phyloP scores from a whole-genome alignment of 1,140 invertebrate genomes.

The Penaeus indicus region DNA sequence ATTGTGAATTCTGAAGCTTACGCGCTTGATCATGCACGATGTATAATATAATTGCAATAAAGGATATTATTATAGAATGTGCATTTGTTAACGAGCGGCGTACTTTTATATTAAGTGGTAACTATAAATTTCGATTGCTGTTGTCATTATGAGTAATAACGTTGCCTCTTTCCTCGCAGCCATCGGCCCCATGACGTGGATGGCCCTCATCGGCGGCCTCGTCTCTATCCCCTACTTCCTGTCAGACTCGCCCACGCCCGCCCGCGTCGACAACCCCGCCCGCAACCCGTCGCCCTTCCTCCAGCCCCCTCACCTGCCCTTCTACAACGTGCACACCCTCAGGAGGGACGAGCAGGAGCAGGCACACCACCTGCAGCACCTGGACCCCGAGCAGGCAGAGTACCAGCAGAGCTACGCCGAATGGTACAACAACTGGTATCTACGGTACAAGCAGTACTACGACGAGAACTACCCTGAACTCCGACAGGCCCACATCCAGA shows the following conservation, averaged over 20 bases:
- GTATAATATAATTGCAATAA: too few relatives aligned
- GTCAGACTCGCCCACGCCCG: not conserved
- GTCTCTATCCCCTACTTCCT: slow-evolving; percentile 58
- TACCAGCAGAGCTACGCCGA: slow-evolving; percentile 59
- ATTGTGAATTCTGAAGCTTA: too few relatives aligned
- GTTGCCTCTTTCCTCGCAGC: slow-evolving; percentile 34
- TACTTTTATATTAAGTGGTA: too few relatives aligned
- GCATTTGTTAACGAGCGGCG: too few relatives aligned
- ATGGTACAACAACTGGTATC: slow-evolving; percentile 61
- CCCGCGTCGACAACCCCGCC: slow-evolving; percentile 35
- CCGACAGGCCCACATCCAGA: not conserved
- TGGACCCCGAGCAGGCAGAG: slow-evolving; percentile 10
- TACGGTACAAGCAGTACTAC: slow-evolving; percentile 50
- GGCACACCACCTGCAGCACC: slow-evolving; percentile 19
- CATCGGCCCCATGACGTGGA: slow-evolving; percentile 54
- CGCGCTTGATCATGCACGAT: too few relatives aligned
- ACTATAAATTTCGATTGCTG: too few relatives aligned
- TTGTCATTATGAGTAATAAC: too few relatives aligned
- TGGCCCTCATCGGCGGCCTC: slow-evolving; percentile 52
- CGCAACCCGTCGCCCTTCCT: slow-evolving; percentile 22
- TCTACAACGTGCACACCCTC: slow-evolving; percentile 18
- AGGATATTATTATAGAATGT: too few relatives aligned
- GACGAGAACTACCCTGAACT: slow-evolving; percentile 45
- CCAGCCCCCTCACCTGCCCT: slow-evolving; percentile 12
- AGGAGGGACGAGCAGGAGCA: slow-evolving; percentile 40